These are phyloP conservation scores for Hylomyscus alleni DNA, from an alignment of 2,797 vertebrate species.

Conservation along the genomic window DNA sequence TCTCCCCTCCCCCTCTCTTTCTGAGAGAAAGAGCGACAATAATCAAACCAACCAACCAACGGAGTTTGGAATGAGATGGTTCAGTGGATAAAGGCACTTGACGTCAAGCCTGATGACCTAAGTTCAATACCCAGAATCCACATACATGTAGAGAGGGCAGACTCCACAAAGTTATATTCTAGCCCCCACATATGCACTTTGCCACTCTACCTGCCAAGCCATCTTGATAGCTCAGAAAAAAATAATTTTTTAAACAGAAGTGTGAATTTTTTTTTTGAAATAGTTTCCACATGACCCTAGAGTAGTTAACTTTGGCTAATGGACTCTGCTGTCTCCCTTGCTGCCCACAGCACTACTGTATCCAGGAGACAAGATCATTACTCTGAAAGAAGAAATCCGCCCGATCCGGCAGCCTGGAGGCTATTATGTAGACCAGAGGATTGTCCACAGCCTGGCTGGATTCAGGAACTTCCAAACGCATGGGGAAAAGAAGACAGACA, in stretches of 20 bases:
- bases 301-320: background rate
- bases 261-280: background rate
- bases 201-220: background rate
- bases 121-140: background rate
- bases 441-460: background rate
- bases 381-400: constrained; percentile 31
- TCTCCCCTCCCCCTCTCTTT: background rate
- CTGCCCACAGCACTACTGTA: constrained; percentile 85
- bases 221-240: background rate
- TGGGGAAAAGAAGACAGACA: background rate
- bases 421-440: constrained; percentile 67
- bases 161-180: background rate
- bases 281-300: background rate
- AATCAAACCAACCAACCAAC: background rate
- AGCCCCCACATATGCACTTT: background rate
- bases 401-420: constrained; percentile 86
- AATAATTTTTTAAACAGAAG: background rate
- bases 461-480: fast-evolving
- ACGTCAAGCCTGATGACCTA: background rate
- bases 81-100: background rate
- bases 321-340: background rate
- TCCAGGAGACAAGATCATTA: constrained; percentile 85
- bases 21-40: background rate
- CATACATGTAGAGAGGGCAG: background rate
- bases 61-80: background rate